Conservation (phyloP, 2,113 vertebrate genomes). For the Rhea americana region DNA sequence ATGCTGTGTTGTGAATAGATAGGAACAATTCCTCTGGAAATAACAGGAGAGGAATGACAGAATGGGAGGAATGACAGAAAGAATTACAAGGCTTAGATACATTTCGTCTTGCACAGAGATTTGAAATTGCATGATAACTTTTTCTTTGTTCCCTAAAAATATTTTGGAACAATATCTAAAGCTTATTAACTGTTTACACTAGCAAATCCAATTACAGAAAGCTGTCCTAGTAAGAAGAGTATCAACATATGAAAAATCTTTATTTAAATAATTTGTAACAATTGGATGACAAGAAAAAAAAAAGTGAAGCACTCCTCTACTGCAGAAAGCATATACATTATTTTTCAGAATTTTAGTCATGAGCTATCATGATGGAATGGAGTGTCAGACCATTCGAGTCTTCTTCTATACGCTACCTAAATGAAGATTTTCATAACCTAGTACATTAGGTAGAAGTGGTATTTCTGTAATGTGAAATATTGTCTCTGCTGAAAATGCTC, state of each 20-base stretch:
- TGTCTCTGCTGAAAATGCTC: neutral
- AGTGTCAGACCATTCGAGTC: neutral
- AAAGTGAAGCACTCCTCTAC: neutral
- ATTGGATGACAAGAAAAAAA: neutral
- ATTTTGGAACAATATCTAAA: neutral
- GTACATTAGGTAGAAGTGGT: neutral
- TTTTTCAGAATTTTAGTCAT: neutral
- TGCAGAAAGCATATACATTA: neutral
- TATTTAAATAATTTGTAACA: neutral
- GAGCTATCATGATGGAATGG: neutral
- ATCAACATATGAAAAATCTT: neutral
- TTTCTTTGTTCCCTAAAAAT: neutral
- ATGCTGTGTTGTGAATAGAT: constrained; percentile 7
- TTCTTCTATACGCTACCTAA: neutral
- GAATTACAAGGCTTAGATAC: neutral
- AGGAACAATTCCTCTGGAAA: constrained; percentile 18
- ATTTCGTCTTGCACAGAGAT: neutral
- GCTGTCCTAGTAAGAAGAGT: neutral
- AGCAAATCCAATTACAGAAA: neutral
- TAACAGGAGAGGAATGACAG: constrained; percentile 1
- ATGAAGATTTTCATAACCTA: neutral
- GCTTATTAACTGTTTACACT: neutral
- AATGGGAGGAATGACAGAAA: constrained; percentile 22
- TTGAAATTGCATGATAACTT: neutral
- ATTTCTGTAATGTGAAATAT: neutral